Evolutionary conservation across 2,113 vertebrate species (phyloP).

Genomic region (Chrysochloris asiatica): DNA sequence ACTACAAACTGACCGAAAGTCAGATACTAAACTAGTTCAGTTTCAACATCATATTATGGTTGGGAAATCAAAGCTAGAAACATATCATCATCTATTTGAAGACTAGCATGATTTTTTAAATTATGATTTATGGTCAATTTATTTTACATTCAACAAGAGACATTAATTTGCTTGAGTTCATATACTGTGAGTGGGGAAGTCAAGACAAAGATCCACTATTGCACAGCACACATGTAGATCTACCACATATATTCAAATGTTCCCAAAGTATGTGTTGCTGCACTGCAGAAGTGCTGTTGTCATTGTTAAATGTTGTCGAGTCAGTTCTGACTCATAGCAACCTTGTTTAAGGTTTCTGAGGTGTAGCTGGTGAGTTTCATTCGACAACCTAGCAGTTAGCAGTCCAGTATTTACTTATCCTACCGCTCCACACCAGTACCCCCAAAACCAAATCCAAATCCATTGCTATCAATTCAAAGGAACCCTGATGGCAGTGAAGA

Average conservation of each 20-base stretch:
- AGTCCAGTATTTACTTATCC: too few species aligned
- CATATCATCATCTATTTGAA: neutral
- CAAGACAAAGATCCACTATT: neutral
- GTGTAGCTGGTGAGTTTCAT: too few species aligned
- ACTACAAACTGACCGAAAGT: neutral
- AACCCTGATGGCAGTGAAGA: too few species aligned
- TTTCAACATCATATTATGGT: neutral
- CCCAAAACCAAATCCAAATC: too few species aligned
- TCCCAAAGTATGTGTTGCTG: neutral
- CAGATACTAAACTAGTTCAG: neutral
- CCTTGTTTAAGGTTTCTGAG: too few species aligned
- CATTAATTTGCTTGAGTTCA: neutral
- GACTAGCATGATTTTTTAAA: neutral
- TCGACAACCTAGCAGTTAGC: too few species aligned
- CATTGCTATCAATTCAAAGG: too few species aligned
- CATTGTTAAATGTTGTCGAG: too few species aligned
- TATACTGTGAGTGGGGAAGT: neutral
- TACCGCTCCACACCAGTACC: too few species aligned
- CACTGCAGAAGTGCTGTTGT: neutral
- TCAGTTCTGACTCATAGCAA: too few species aligned
- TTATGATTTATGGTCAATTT: neutral
- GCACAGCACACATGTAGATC: neutral
- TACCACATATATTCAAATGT: neutral
- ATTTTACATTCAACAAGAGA: neutral
- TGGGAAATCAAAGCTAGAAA: neutral